These are phyloP conservation scores for Cotesia glomerata DNA, from an alignment of 1,140 invertebrate genomes.

Conservation along the genomic window DNA sequence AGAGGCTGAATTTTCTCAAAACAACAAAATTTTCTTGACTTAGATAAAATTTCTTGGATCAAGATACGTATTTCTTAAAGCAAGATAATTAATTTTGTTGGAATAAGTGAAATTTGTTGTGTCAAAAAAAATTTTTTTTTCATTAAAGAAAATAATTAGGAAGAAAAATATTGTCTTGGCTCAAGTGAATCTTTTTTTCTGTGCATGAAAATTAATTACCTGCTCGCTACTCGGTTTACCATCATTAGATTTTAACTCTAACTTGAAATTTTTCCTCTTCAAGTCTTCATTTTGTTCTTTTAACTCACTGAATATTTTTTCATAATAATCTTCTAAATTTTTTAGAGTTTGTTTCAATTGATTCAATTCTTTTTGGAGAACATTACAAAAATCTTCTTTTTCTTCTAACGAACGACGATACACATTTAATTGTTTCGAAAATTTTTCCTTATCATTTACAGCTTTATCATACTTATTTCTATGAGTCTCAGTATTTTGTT, in stretches of 20 bases:
- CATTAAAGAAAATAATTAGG: too few relatives aligned
- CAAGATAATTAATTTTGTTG: too few relatives aligned
- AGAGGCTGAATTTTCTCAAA: too few relatives aligned
- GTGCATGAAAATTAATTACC: background rate
- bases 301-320: conserved; percentile 20
- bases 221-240: background rate
- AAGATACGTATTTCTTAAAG: too few relatives aligned
- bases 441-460: conserved; percentile 14
- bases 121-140: too few relatives aligned
- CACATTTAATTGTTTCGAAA: background rate
- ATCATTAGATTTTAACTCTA: conserved; percentile 21
- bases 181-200: too few relatives aligned
- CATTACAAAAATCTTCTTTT: conserved; percentile 7
- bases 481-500: conserved; percentile 3
- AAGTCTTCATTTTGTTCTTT: conserved; percentile 33
- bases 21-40: too few relatives aligned
- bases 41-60: too few relatives aligned
- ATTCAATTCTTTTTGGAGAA: conserved; percentile 8
- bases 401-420: conserved; percentile 3
- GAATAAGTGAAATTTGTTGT: too few relatives aligned
- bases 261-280: conserved; percentile 25
- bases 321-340: conserved; percentile 25
- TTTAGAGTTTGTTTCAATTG: conserved; percentile 11
- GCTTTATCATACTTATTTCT: conserved; percentile 22
- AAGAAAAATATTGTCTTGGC: too few relatives aligned